Percentiles rank a stretch among this genome's conserved stretches.
Conservation (phyloP, 2,797 vertebrate genomes). For the Megaceryle alcyon region DNA sequence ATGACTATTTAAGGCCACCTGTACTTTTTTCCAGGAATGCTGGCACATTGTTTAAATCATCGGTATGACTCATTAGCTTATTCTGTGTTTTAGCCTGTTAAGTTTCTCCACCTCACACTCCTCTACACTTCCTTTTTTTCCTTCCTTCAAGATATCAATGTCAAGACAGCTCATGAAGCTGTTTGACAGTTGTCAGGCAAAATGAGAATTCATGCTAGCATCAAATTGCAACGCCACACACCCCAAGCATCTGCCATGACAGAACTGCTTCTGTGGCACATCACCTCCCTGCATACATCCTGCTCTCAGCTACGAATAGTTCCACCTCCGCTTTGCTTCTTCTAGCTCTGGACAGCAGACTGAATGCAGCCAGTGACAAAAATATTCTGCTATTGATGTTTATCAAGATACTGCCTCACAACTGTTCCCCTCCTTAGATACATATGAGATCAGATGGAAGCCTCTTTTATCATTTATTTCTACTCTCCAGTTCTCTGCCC, state of each 20-base stretch:
- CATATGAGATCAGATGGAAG: accelerated
- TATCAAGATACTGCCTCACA: not conserved
- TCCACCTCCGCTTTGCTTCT: not conserved
- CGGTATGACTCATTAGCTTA: slow-evolving; percentile 2
- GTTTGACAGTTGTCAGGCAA: not conserved
- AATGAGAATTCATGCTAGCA: not conserved
- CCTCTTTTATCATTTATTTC: not conserved
- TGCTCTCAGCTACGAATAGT: not conserved
- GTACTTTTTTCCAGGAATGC: not conserved
- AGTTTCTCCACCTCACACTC: not conserved
- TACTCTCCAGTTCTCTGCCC: not conserved
- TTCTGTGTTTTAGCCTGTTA: slow-evolving; percentile 12
- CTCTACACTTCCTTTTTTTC: not conserved
- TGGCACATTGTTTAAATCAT: slow-evolving; percentile 13
- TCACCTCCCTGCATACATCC: not conserved
- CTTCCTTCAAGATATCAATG: not conserved
- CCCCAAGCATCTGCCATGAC: no score
- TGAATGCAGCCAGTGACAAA: not conserved
- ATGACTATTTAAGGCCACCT: not conserved
- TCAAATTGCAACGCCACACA: not conserved
- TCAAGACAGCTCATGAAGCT: not conserved
- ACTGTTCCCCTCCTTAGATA: not conserved
- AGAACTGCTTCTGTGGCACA: not conserved
- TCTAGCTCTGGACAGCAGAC: not conserved
- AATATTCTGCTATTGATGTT: not conserved